Evolutionary conservation across 2,888 invertebrate species (phyloP).

Genomic region (Fragum sueziense): DNA sequence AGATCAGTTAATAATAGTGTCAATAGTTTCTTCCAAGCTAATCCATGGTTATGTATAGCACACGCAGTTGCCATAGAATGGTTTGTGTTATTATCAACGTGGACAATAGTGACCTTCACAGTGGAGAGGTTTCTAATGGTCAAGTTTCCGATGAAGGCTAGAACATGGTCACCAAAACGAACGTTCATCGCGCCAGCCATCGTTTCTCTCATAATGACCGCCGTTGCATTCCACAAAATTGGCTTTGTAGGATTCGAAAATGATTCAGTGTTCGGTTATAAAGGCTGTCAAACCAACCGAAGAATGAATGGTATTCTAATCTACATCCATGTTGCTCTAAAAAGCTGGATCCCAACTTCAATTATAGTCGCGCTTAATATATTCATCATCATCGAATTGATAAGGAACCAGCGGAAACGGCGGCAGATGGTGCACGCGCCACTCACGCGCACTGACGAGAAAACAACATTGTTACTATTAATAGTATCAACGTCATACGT

Average conservation of each 20-base stretch:
- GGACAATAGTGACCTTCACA: conserved; percentile 64
- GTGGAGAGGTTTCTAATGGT: conserved; percentile 65
- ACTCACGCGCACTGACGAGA: conserved; percentile 56
- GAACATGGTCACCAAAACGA: conserved; percentile 42
- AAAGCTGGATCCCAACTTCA: conserved; percentile 65
- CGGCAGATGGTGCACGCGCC: conserved; percentile 38
- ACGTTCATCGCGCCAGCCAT: conserved; percentile 38
- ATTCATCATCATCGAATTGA: conserved; percentile 51
- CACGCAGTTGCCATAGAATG: conserved; percentile 65
- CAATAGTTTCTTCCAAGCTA: conserved; percentile 42
- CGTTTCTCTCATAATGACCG: conserved; percentile 48
- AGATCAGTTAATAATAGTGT: conserved; percentile 52
- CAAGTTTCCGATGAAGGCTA: conserved; percentile 61
- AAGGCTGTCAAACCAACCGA: conserved; percentile 62
- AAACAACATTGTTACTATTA: conserved; percentile 59
- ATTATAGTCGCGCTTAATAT: conserved; percentile 57
- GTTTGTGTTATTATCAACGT: conserved; percentile 63
- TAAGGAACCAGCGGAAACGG: conserved; percentile 42
- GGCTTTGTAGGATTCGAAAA: conserved; percentile 69
- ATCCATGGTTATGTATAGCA: conserved; percentile 57
- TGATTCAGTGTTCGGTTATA: conserved; percentile 68
- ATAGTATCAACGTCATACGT: conserved; percentile 63
- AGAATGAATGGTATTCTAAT: conserved; percentile 54
- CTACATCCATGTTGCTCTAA: conserved; percentile 65
- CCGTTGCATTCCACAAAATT: conserved; percentile 62